phyloP scores from a whole-genome alignment of 1,140 invertebrate species.

The Diorhabda carinulata region DNA sequence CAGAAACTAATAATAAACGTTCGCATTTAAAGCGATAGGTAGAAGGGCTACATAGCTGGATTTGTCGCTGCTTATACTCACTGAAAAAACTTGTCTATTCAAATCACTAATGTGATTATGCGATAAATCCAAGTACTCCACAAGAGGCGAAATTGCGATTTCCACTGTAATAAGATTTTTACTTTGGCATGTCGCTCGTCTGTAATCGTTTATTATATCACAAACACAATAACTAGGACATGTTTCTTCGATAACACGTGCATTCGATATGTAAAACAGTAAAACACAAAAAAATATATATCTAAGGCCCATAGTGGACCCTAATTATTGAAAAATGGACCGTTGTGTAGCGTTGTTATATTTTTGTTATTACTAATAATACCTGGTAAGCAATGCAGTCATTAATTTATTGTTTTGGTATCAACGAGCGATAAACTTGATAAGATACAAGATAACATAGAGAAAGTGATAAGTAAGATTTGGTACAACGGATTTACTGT shows the following conservation, averaged over 20 bases:
- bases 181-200: slow-evolving; percentile 49
- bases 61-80: slow-evolving; percentile 35
- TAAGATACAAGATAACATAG: no score
- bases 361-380: no score
- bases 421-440: no score
- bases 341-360: no score
- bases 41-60: no score
- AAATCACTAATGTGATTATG: slow-evolving; percentile 52
- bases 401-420: no score
- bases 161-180: slow-evolving; percentile 50
- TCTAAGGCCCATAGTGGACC: neutral
- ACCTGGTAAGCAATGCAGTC: no score
- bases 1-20: no score
- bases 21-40: no score
- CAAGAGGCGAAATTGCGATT: slow-evolving; percentile 49
- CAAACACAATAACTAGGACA: slow-evolving; percentile 55
- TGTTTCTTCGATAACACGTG: slow-evolving; percentile 19
- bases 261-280: slow-evolving; percentile 6
- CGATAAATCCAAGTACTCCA: slow-evolving; percentile 51
- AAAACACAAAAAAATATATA: slow-evolving; percentile 4
- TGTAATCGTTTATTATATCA: slow-evolving; percentile 50
- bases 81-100: slow-evolving; percentile 52
- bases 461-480: no score
- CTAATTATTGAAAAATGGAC: no score
- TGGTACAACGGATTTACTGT: no score